Evolutionary conservation across 2,113 vertebrate genomes (phyloP).

Genomic region (Chaenogobius annularis): DNA sequence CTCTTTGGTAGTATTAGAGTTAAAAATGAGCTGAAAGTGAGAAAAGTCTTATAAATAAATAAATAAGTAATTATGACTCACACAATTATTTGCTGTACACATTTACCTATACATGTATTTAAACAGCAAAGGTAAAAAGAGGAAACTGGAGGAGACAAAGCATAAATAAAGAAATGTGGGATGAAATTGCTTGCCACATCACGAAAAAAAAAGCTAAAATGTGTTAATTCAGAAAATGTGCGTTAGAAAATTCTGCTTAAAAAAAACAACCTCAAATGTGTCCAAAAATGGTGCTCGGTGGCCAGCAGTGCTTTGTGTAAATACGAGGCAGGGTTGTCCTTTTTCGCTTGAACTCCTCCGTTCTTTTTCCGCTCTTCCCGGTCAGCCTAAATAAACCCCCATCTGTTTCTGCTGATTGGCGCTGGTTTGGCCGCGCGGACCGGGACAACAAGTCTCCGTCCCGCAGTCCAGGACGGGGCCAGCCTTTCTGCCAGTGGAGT

Average conservation of each 20-base stretch:
- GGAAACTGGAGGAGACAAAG: not conserved
- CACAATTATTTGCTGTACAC: no score
- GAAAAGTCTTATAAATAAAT: not conserved
- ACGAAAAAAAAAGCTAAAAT: not conserved
- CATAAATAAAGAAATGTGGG: not conserved
- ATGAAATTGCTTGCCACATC: not conserved
- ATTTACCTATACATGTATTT: not conserved
- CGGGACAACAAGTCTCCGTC: conserved; percentile 54
- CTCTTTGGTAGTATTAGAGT: no score
- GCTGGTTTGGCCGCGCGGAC: conserved; percentile 54
- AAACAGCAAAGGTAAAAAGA: not conserved
- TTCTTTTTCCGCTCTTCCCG: conserved; percentile 47
- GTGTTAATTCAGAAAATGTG: conserved; percentile 12
- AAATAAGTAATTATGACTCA: no score
- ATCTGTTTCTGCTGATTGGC: conserved; percentile 70
- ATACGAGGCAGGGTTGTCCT: conserved; percentile 26
- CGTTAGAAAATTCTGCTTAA: conserved; percentile 8
- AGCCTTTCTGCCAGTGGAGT: conserved; percentile 32
- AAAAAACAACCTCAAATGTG: conserved; percentile 9
- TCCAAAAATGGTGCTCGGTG: conserved; percentile 33
- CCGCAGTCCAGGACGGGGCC: conserved; percentile 43
- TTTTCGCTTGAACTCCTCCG: conserved; percentile 33
- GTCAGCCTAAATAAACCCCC: conserved; percentile 61
- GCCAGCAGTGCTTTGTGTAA: conserved; percentile 36
- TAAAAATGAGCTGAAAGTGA: no score